Percentiles rank a stretch among this genome's conserved stretches.
These are phyloP conservation scores for Apostichopus californicus DNA, from an alignment of 35 echinoderm and acorn worm genomes.

Conservation along the genomic window DNA sequence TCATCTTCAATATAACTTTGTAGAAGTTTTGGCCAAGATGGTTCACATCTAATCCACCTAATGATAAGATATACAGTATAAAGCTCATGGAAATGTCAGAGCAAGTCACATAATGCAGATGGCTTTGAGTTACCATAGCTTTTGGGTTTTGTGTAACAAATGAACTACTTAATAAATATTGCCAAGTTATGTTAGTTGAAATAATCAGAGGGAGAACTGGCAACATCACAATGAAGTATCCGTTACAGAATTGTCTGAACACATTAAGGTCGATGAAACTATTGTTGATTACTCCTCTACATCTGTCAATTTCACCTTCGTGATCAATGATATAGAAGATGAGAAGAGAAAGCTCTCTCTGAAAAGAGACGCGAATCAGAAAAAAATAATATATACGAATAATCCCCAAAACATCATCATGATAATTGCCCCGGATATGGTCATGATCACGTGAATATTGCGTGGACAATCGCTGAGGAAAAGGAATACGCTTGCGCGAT, in stretches of 20 bases:
- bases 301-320: not conserved
- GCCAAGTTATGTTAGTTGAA: not conserved
- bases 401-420: not conserved
- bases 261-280: not conserved
- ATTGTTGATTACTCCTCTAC: not conserved
- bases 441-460: not conserved
- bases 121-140: not conserved
- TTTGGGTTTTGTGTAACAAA: not conserved
- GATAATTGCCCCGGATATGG: not conserved
- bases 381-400: constrained; percentile 4
- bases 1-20: not conserved
- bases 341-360: constrained; percentile 25
- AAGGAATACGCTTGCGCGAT: not conserved
- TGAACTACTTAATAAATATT: not conserved
- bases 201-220: not conserved
- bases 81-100: not conserved
- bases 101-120: not conserved
- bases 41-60: constrained; percentile 2
- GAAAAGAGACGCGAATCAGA: constrained; percentile 6
- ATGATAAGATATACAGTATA: not conserved
- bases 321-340: constrained; percentile 17
- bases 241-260: constrained; percentile 12
- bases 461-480: not conserved
- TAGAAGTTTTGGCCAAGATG: not conserved
- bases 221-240: not conserved